Evolutionary conservation across 2,888 invertebrate genomes (phyloP), one percentile per base, ranked within the genome.

Genomic region (Esperia sulphurella): DNA sequence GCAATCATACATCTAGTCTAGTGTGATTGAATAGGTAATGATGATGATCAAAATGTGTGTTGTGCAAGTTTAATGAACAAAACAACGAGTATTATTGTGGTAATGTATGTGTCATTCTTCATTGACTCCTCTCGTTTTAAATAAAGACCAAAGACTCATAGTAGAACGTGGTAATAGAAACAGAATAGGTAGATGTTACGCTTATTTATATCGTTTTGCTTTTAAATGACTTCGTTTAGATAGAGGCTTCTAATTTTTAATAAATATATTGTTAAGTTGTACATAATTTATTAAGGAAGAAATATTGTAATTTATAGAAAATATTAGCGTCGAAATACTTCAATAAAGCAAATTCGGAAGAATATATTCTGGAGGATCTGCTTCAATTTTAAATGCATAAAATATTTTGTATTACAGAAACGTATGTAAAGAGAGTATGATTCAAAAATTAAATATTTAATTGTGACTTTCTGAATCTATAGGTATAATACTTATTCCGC

Each of bases 61-160:
- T 68, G 68, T 68, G 63, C 69, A 64, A 68, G 71, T 72, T 68
- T 41, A 71, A 56, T 61, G 57, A 63, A 68, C 65, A 31, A 29
- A 76, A 82, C 83, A 84, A 84, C 84, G 83, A 84, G 68, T 63
- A 51, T 49, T 64, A 65, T 64, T 70, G 68, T 75, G 68, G 65
- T 71, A 59, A 43, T 50, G 46, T 61, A 58, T 57, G 52, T 52
- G 56, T 57, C 12, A 37, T 37, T 3, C 37, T 49, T 37, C 58
- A 62, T 61, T 59, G 68, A 75, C 73, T 76, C 69, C 72, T 72
- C 67, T 77, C 64, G 65, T 68, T 65, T 65, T 65, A 69, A 59
- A 58, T 61, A 61, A 68, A 66, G 65, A 70, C 61, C 64, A 66
- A 71, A 70, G 65, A 69, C 68, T 69, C 61, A 60, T 65, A 59